phyloP scores from a whole-genome alignment of 2,888 invertebrate species.

The Himalopsyche anomala region DNA sequence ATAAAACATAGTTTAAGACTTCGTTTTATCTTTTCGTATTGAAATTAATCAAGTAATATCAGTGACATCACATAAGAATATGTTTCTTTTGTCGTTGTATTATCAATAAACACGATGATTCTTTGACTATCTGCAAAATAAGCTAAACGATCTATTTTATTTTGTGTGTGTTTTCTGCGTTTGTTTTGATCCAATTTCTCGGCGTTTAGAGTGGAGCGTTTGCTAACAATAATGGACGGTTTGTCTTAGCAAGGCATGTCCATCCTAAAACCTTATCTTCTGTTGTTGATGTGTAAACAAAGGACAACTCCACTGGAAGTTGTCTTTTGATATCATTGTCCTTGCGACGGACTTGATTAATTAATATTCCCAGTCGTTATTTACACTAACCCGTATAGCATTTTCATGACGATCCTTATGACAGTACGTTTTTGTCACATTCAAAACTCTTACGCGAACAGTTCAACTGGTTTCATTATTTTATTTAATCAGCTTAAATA shows the following conservation, averaged over 20 bases:
- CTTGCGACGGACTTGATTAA: slow-evolving; percentile 64
- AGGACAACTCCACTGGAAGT: slow-evolving; percentile 61
- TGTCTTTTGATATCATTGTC: slow-evolving; percentile 65
- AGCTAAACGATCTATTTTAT: background rate
- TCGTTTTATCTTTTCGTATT: too few species aligned
- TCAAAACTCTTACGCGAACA: slow-evolving; percentile 12
- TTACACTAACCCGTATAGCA: slow-evolving; percentile 57
- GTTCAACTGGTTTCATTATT: background rate
- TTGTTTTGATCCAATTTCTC: slow-evolving; percentile 47
- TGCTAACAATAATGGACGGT: slow-evolving; percentile 61
- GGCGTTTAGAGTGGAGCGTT: slow-evolving; percentile 53
- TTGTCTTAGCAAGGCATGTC: slow-evolving; percentile 60
- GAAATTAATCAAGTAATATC: too few species aligned
- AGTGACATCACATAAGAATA: too few species aligned
- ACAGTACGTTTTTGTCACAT: slow-evolving; percentile 54
- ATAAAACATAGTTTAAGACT: too few species aligned
- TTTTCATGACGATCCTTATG: slow-evolving; percentile 54
- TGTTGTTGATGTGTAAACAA: slow-evolving; percentile 62
- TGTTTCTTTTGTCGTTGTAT: too few species aligned
- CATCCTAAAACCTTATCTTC: slow-evolving; percentile 62
- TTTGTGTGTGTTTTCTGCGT: slow-evolving; percentile 29
- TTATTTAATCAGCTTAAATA: background rate
- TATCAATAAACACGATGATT: background rate
- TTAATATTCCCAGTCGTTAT: slow-evolving; percentile 59
- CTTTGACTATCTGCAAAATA: background rate